These are phyloP conservation scores for Diadromus collaris DNA, from an alignment of 2,888 invertebrate species.

Conservation along the genomic window DNA sequence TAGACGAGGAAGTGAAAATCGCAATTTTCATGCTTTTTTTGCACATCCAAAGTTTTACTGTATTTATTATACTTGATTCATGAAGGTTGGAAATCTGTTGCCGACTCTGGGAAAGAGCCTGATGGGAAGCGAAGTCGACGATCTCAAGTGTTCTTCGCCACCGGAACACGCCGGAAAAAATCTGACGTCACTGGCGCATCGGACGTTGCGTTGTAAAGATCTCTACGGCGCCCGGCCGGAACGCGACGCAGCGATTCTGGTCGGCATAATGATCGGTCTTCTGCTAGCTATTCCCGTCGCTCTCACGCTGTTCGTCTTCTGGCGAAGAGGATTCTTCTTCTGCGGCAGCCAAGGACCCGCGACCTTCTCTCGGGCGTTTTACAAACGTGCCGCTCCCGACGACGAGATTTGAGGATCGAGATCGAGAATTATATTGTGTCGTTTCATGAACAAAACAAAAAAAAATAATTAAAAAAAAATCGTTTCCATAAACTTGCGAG, in stretches of 20 bases:
- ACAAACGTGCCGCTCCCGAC: constrained; percentile 84
- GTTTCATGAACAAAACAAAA: neutral
- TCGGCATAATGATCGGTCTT: constrained; percentile 86
- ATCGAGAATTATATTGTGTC: neutral
- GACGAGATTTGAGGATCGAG: constrained; percentile 79
- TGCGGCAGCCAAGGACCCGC: constrained; percentile 83
- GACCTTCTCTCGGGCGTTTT: constrained; percentile 86
- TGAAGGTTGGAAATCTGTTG: constrained; percentile 69
- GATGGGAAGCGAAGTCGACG: constrained; percentile 66
- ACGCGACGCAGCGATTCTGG: constrained; percentile 85
- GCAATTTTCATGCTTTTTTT: constrained; percentile 31
- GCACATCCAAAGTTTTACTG: constrained; percentile 58
- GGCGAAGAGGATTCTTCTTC: constrained; percentile 86
- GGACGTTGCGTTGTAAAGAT: constrained; percentile 86
- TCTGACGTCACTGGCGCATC: constrained; percentile 82
- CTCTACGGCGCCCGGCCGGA: constrained; percentile 85
- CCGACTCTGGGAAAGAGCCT: constrained; percentile 69
- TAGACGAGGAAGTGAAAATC: no score
- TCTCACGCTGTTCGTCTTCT: constrained; percentile 83
- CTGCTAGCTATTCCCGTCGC: constrained; percentile 86
- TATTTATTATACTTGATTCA: constrained; percentile 16
- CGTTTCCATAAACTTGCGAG: neutral
- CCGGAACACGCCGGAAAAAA: constrained; percentile 84
- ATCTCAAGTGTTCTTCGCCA: constrained; percentile 85
- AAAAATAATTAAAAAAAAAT: neutral